Percentiles rank a stretch among this genome's conserved stretches.
Conservation (phyloP, 2,797 vertebrate genomes). For the Acipenser transmontanus region DNA sequence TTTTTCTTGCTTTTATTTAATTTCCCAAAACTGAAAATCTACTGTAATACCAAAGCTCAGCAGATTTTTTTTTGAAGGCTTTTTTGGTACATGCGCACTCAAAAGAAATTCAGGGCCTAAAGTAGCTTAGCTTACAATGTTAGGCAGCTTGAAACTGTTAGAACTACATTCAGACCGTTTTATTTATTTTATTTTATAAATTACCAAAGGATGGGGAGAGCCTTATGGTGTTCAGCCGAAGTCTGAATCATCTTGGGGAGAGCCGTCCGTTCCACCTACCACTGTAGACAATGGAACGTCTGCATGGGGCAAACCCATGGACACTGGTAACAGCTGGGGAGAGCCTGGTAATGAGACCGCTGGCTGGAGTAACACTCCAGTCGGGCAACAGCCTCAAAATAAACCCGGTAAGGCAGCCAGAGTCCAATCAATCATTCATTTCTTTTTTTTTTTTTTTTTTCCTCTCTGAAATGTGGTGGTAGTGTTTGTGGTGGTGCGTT, state of each 20-base stretch:
- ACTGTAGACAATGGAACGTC: conserved; percentile 90
- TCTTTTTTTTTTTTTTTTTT: too few species aligned
- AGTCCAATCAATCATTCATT: neutral
- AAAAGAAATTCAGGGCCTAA: too few species aligned
- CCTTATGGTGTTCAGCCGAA: conserved; percentile 53
- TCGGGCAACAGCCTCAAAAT: conserved; percentile 69
- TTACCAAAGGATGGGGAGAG: conserved; percentile 81
- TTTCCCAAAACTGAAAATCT: too few species aligned
- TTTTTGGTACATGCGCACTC: too few species aligned
- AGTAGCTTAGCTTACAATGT: too few species aligned
- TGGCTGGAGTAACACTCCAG: conserved; percentile 68
- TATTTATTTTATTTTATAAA: conserved; percentile 13
- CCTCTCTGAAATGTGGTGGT: too few species aligned
- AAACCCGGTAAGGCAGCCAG: conserved; percentile 70
- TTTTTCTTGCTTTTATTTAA: too few species aligned
- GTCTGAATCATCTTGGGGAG: conserved; percentile 66
- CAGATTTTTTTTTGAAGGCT: too few species aligned
- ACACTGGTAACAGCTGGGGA: conserved; percentile 76
- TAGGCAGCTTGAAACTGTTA: too few species aligned
- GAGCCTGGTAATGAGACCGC: conserved; percentile 60
- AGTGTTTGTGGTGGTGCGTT: too few species aligned
- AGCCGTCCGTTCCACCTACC: conserved; percentile 69
- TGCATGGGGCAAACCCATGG: conserved; percentile 89
- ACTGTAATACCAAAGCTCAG: too few species aligned
- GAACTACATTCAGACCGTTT: too few species aligned